Percentiles rank a stretch among this genome's conserved stretches.
These are phyloP conservation scores for Cephalopachus bancanus DNA, from an alignment of 2,797 vertebrate genomes.

Conservation along the genomic window DNA sequence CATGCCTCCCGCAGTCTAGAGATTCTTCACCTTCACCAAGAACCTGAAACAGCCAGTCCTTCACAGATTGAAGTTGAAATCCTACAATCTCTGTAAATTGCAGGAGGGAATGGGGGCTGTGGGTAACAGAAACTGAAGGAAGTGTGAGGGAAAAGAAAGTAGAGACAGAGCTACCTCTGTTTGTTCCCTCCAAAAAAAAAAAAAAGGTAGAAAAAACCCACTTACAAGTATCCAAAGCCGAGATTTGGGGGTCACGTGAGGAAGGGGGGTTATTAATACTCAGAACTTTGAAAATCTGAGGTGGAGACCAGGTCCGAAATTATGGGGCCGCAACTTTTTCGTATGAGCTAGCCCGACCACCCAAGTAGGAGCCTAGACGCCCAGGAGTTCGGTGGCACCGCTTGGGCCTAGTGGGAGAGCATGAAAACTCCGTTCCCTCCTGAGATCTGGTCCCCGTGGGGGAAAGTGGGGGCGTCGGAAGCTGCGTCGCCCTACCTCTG, in stretches of 20 bases:
- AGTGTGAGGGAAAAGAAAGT: not conserved
- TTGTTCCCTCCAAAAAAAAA: not conserved
- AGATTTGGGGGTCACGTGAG: not conserved
- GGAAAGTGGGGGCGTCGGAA: not conserved
- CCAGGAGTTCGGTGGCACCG: not conserved
- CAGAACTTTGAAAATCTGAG: not conserved
- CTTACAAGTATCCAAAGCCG: not conserved
- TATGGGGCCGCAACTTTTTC: not conserved
- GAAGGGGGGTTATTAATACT: not conserved
- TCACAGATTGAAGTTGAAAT: not conserved
- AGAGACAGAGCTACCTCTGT: not conserved
- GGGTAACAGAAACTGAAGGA: not conserved
- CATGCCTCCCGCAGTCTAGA: not conserved
- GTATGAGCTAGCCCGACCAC: not conserved
- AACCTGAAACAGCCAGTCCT: not conserved
- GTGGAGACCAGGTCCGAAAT: not conserved
- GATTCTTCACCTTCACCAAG: not conserved
- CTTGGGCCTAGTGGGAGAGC: conserved; percentile 23
- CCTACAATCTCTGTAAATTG: conserved; percentile 5
- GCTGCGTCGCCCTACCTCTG: not conserved
- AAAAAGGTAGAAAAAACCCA: not conserved
- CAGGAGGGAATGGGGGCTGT: not conserved
- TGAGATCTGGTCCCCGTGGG: not conserved
- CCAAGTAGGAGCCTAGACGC: not conserved
- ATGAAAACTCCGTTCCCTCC: not conserved